Evolutionary conservation across 2,113 vertebrate genomes (phyloP).

Genomic region (Octodon degus): DNA sequence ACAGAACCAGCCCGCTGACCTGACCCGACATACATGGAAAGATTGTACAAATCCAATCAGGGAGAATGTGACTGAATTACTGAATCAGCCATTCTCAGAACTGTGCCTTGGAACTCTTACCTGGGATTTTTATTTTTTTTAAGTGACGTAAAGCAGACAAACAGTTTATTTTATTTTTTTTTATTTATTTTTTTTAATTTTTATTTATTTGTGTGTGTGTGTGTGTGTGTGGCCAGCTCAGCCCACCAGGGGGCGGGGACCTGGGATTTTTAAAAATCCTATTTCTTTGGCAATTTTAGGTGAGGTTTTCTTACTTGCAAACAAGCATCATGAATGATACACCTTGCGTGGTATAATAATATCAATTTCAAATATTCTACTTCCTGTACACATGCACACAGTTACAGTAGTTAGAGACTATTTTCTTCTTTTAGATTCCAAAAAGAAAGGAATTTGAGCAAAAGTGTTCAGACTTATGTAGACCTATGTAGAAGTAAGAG

Average conservation of each 20-base stretch:
- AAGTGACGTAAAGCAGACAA: no score
- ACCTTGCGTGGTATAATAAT: not conserved
- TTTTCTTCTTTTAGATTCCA: conserved; percentile 1
- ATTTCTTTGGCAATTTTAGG: not conserved
- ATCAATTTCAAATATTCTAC: conserved; percentile 20
- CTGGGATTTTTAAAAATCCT: not conserved
- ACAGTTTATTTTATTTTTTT: no score
- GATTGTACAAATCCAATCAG: not conserved
- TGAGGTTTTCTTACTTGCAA: not conserved
- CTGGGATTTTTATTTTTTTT: not conserved
- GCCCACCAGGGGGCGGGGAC: no score
- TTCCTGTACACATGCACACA: not conserved
- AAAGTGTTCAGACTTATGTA: not conserved
- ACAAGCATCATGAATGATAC: not conserved
- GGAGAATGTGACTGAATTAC: not conserved
- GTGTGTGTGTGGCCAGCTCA: no score
- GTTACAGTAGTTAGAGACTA: not conserved
- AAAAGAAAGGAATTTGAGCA: not conserved
- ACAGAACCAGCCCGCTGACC: not conserved
- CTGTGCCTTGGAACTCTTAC: not conserved
- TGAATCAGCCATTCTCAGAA: not conserved
- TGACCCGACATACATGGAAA: not conserved
- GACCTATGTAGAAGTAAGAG: not conserved
- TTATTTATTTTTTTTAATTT: no score
- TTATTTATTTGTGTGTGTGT: no score